Conservation (phyloP, 2,113 vertebrate genomes). For the Hydrochoerus hydrochaeris region DNA sequence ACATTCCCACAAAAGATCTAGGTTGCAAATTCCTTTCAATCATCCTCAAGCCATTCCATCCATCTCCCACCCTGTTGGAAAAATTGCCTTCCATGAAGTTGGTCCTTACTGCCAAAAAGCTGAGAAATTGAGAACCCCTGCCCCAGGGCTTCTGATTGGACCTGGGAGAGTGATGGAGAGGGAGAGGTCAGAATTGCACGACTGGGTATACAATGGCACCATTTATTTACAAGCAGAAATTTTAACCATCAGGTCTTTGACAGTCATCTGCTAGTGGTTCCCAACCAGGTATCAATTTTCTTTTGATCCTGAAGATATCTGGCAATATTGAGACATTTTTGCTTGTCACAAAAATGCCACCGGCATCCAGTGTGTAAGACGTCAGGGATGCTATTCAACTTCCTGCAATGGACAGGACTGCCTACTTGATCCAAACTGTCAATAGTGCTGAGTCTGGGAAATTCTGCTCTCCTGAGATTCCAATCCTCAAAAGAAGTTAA, state of each 20-base stretch:
- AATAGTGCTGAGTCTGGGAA: neutral
- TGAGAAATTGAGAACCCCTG: neutral
- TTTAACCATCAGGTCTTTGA: neutral
- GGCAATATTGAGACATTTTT: neutral
- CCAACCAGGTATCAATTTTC: accelerated
- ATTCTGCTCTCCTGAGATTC: neutral
- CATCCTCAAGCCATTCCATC: neutral
- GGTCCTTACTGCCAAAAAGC: too few relatives aligned
- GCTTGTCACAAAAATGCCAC: neutral
- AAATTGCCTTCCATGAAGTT: neutral
- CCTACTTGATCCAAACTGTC: neutral
- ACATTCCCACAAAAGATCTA: neutral
- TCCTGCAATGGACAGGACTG: neutral
- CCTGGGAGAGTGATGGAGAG: neutral
- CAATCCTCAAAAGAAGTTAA: neutral
- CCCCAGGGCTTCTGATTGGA: neutral
- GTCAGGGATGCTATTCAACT: neutral
- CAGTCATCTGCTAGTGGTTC: neutral
- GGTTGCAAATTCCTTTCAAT: neutral
- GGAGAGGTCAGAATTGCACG: neutral
- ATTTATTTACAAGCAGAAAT: neutral
- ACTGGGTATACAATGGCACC: accelerated
- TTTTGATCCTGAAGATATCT: neutral
- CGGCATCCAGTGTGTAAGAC: neutral
- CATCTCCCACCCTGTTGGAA: neutral